These are phyloP conservation scores for Atethmia centrago DNA, from an alignment of 2,888 invertebrate species.

Conservation along the genomic window DNA sequence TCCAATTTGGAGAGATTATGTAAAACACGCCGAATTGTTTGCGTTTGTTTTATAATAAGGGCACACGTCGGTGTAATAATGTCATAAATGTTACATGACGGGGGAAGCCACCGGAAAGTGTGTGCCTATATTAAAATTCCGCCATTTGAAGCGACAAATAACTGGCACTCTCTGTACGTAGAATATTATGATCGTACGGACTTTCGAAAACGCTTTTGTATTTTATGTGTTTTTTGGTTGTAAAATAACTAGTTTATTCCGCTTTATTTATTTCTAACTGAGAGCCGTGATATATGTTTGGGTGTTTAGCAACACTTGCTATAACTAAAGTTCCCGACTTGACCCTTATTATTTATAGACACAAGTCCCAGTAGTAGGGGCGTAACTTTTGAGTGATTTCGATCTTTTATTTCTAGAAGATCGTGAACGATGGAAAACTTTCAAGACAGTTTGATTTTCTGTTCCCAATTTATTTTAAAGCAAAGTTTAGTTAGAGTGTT, in stretches of 20 bases:
- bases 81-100: constrained; percentile 82
- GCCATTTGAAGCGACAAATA: constrained; percentile 76
- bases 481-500: constrained; percentile 38
- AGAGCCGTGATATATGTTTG: constrained; percentile 42
- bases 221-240: constrained; percentile 13
- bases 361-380: constrained; percentile 29
- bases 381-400: constrained; percentile 55
- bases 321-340: constrained; percentile 51
- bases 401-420: constrained; percentile 51
- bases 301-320: constrained; percentile 42
- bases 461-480: constrained; percentile 58
- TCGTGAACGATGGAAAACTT: constrained; percentile 51
- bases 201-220: constrained; percentile 28
- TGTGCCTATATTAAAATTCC: constrained; percentile 82
- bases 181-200: constrained; percentile 69
- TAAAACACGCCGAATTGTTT: constrained; percentile 81
- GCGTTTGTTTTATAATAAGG: constrained; percentile 80
- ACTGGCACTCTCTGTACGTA: constrained; percentile 70
- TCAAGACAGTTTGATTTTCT: constrained; percentile 54
- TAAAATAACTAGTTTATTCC: constrained; percentile 37
- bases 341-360: constrained; percentile 64
- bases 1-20: constrained; percentile 85
- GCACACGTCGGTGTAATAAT: constrained; percentile 79
- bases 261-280: constrained; percentile 43
- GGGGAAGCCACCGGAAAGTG: constrained; percentile 75